phyloP scores from a whole-genome alignment of 2,888 invertebrate genomes.

The Clistopyga incitator region DNA sequence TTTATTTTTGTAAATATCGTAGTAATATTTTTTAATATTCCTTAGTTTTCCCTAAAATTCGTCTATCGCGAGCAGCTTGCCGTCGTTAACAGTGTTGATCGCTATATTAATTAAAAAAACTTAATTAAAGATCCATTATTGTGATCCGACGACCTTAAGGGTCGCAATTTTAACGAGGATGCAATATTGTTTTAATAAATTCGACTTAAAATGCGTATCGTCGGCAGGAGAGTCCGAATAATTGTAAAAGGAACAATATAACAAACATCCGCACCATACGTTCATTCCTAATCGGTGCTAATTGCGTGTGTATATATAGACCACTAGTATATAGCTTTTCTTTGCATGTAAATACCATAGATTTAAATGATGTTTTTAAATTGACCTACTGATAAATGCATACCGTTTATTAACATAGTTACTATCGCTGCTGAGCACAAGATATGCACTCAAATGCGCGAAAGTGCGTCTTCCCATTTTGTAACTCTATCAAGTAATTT shows the following conservation, averaged over 20 bases:
- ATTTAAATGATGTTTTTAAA: slow-evolving; percentile 71
- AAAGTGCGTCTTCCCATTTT: slow-evolving; percentile 72
- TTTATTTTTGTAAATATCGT: slow-evolving; percentile 55
- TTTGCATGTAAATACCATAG: slow-evolving; percentile 77
- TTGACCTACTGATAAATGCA: slow-evolving; percentile 69
- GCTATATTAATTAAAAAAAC: slow-evolving; percentile 9
- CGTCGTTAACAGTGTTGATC: slow-evolving; percentile 53
- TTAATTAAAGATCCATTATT: neutral
- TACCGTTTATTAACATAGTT: slow-evolving; percentile 71
- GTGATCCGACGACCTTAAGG: slow-evolving; percentile 17
- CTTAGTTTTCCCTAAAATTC: neutral
- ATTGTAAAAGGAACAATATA: slow-evolving; percentile 56
- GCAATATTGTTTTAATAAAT: slow-evolving; percentile 33
- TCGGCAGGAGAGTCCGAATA: slow-evolving; percentile 33
- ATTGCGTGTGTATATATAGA: slow-evolving; percentile 78
- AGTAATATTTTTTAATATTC: slow-evolving; percentile 33
- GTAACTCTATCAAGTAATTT: slow-evolving; percentile 79
- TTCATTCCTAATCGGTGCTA: slow-evolving; percentile 80
- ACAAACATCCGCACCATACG: slow-evolving; percentile 63
- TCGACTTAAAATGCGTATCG: slow-evolving; percentile 8
- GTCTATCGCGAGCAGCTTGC: slow-evolving; percentile 35
- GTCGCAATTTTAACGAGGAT: slow-evolving; percentile 25
- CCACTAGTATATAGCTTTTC: slow-evolving; percentile 66
- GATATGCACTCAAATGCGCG: slow-evolving; percentile 64
- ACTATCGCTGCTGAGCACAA: slow-evolving; percentile 70